A percentile compares a stretch with the other conserved stretches of the same genome.
These are phyloP conservation scores for Coccyzus lansbergi DNA, from an alignment of 2,797 vertebrate genomes.

Conservation along the genomic window DNA sequence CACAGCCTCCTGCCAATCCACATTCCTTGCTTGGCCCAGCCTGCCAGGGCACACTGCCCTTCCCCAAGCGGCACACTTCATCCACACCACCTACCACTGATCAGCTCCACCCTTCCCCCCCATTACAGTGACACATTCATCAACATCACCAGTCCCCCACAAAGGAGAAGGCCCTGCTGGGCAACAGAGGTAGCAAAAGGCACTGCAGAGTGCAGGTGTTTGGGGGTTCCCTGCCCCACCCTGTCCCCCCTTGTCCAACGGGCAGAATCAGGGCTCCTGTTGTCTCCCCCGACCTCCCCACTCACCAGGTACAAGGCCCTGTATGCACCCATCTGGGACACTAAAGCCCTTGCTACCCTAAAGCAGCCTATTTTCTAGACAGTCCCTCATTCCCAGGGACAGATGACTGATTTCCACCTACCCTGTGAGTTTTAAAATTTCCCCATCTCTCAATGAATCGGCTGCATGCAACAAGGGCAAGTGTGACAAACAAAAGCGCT, in stretches of 20 bases:
- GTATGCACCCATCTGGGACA: no score
- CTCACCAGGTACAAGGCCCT: not conserved
- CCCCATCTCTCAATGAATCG: not conserved
- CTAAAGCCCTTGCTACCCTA: not conserved
- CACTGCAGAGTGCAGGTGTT: not conserved
- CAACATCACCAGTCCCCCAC: accelerated
- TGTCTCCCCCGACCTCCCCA: accelerated
- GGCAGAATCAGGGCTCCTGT: not conserved
- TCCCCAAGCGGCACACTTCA: not conserved
- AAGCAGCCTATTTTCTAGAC: not conserved
- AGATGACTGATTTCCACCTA: not conserved
- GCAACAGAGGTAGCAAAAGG: not conserved
- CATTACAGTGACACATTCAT: accelerated
- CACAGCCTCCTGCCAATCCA: accelerated
- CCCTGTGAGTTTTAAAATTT: not conserved
- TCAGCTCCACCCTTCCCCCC: not conserved
- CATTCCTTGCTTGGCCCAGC: not conserved
- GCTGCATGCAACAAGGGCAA: not conserved
- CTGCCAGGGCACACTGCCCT: not conserved
- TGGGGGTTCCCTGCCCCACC: not conserved
- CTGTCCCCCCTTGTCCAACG: accelerated
- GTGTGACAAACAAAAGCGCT: not conserved
- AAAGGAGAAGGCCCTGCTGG: not conserved
- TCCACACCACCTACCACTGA: accelerated
- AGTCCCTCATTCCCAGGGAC: not conserved